These are phyloP conservation scores for Labroides dimidiatus DNA, from an alignment of 2,797 vertebrate genomes.

Conservation along the genomic window DNA sequence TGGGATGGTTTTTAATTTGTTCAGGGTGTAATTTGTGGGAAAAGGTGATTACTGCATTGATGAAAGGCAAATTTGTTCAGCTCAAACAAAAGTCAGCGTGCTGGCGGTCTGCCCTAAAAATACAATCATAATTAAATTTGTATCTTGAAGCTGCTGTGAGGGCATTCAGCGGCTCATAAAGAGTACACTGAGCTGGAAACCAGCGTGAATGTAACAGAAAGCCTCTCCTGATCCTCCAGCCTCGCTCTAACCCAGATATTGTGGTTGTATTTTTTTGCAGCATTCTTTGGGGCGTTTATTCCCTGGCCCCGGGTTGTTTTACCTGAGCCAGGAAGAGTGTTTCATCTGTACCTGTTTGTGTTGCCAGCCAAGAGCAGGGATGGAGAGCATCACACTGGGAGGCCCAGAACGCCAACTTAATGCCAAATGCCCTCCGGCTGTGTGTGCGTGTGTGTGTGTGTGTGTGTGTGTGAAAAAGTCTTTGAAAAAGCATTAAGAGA, in stretches of 20 bases:
- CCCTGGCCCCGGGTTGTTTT: background rate
- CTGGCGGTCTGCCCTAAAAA: slow-evolving; percentile 7
- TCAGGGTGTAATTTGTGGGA: background rate
- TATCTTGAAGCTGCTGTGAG: background rate
- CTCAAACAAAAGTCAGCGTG: slow-evolving; percentile 3
- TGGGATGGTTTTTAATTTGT: background rate
- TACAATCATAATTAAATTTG: slow-evolving; percentile 1
- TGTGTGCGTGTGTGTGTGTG: slow-evolving; percentile 15
- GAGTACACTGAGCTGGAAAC: background rate
- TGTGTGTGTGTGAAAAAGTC: background rate
- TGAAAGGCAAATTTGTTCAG: slow-evolving; percentile 5
- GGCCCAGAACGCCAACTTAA: slow-evolving; percentile 51
- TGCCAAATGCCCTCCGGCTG: slow-evolving; percentile 43
- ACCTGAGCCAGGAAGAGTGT: slow-evolving; percentile 28
- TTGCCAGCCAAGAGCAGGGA: slow-evolving; percentile 29
- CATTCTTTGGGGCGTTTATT: slow-evolving; percentile 1
- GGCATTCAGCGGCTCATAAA: background rate
- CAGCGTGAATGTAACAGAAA: background rate
- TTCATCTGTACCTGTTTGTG: slow-evolving; percentile 52
- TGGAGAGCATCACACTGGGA: slow-evolving; percentile 32
- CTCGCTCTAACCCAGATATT: background rate
- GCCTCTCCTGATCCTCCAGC: background rate
- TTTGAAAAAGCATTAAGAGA: slow-evolving; percentile 33
- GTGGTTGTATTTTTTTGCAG: background rate
- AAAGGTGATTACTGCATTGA: background rate